A percentile compares a stretch with the other conserved stretches of the same genome.
Evolutionary conservation across 1,140 invertebrate genomes (phyloP).

Genomic region (Bombus soroeensis): DNA sequence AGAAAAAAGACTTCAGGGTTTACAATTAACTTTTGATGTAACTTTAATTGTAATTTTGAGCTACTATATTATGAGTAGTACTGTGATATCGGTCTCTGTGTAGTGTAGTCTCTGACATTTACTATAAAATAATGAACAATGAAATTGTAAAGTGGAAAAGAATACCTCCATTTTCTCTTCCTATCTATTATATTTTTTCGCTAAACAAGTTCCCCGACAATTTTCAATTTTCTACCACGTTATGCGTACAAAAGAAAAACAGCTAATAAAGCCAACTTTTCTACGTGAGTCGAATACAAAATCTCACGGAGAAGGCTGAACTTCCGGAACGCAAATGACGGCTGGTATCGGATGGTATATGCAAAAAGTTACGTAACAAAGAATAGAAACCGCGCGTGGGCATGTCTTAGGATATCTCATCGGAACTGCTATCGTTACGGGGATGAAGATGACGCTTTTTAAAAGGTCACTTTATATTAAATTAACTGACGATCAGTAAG

Average conservation of each 20-base stretch:
- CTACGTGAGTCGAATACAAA: neutral
- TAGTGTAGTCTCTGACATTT: neutral
- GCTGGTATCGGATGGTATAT: too few species aligned
- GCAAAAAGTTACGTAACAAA: neutral
- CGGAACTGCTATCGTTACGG: neutral
- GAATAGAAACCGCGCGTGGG: neutral
- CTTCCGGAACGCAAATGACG: neutral
- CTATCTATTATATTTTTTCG: neutral
- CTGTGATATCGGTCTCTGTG: too few species aligned
- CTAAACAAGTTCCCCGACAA: neutral
- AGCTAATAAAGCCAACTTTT: neutral
- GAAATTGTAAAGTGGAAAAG: neutral
- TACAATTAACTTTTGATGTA: too few species aligned
- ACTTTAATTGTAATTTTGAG: too few species aligned
- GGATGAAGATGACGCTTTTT: neutral
- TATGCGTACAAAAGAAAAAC: too few species aligned
- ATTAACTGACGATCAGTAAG: neutral
- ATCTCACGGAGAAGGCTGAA: neutral
- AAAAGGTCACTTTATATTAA: slow-evolving; percentile 27
- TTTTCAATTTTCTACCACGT: neutral
- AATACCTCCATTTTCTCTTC: neutral
- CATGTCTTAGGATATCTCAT: neutral
- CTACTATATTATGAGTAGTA: too few species aligned
- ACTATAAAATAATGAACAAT: neutral
- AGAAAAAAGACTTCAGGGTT: too few species aligned